Evolutionary conservation across 2,888 invertebrate genomes (phyloP), one percentile per base, ranked within the genome.

Genomic region (Sminthurinus aureus): DNA sequence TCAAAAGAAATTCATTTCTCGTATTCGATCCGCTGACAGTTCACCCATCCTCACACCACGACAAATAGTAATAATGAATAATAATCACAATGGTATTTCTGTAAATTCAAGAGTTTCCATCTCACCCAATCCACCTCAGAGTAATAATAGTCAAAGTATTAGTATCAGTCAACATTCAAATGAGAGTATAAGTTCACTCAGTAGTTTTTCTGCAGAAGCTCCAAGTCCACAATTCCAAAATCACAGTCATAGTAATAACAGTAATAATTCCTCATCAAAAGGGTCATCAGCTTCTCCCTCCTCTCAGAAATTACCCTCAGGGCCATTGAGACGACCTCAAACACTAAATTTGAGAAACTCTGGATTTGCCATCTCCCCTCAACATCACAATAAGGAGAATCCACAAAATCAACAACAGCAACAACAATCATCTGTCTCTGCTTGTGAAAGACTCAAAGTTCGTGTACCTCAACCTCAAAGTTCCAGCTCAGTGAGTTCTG

Each of bases 21-120:
- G 88, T 73, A 87, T 88, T 69, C 85, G 88, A 6, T 88, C 88
- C 20, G 87, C 88, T 22, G 88, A 88, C 78, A 87, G 85, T 82
- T 87, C 88, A 18, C 88, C 88, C 0, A 74, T 87, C 26, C 87
- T 87, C 11, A 81, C 86, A 69, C 87, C 84, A 80, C 84, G 86
- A 82, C 18, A 22, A 11, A 64, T 66, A 38, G 67, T n/a, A 13
- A n/a, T 8, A 67, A 26, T 12, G 1, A 24, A 84, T 86, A 84
- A 26, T 86, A 85, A 20, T 22, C 24, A 1, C 8, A 78, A 78
- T 64, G 64, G 78, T 18, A 66, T n/a, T 15, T 18, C 12, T 3
- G 13, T 26, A 11, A 38, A 20, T 38, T 69, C 85, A 85, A 38
- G 38, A 38, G 38, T 38, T 1, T 38, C 38, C 38, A 38, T 38